phyloP scores from a whole-genome alignment of 1,140 invertebrate species.

The Habropoda laboriosa region DNA sequence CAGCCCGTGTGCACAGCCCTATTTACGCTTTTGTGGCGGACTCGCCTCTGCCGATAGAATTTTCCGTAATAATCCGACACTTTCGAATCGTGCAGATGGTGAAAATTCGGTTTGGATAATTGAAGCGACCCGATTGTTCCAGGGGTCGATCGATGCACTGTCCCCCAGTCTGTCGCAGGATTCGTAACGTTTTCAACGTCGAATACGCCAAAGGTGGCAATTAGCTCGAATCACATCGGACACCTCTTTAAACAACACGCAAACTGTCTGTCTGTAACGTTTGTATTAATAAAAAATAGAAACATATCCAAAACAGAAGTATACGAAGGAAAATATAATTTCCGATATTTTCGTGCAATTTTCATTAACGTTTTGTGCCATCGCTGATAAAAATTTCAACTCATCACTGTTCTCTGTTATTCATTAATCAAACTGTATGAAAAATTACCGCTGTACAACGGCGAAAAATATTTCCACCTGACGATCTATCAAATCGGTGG shows the following conservation, averaged over 20 bases:
- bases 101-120: slow-evolving; percentile 66
- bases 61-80: slow-evolving; percentile 48
- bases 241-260: too few relatives aligned
- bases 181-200: slow-evolving; percentile 43
- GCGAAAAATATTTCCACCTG: neutral
- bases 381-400: neutral
- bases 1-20: slow-evolving; percentile 1
- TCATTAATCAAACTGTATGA: neutral
- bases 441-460: neutral
- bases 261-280: too few relatives aligned
- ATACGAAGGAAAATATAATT: neutral
- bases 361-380: neutral
- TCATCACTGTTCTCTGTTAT: neutral
- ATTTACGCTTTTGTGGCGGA: slow-evolving; percentile 28
- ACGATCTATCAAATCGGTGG: too few relatives aligned
- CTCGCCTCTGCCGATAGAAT: slow-evolving; percentile 18
- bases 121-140: slow-evolving; percentile 62
- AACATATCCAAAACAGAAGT: neutral
- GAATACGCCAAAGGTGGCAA: slow-evolving; percentile 5
- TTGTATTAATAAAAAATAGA: too few relatives aligned
- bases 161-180: neutral
- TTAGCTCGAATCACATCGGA: neutral
- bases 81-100: slow-evolving; percentile 54
- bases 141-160: slow-evolving; percentile 46
- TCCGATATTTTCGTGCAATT: neutral